A percentile compares a stretch with the other conserved stretches of the same genome.
Evolutionary conservation across 2,888 invertebrate genomes (phyloP).

Genomic region (Alcis repandata): DNA sequence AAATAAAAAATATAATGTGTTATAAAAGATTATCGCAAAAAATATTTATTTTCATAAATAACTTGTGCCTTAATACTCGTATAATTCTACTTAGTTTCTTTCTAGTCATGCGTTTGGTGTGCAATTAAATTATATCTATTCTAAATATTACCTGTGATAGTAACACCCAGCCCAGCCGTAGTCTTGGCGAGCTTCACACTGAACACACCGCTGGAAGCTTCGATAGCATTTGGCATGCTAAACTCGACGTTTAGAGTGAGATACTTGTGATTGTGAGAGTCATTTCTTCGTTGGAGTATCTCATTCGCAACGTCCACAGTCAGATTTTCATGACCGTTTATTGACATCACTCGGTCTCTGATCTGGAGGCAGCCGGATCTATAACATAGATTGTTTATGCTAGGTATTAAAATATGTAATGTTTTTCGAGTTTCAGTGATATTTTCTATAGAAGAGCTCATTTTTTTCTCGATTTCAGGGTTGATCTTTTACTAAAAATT

Average conservation of each 20-base stretch:
- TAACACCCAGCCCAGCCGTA: constrained; percentile 94
- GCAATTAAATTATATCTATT: neutral
- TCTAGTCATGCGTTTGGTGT: neutral
- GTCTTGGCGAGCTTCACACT: constrained; percentile 94
- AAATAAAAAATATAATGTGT: too few species aligned
- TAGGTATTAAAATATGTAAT: too few species aligned
- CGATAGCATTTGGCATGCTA: constrained; percentile 96
- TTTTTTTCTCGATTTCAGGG: too few species aligned
- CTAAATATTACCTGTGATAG: constrained; percentile 89
- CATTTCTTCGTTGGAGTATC: constrained; percentile 85
- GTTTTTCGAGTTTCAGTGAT: too few species aligned
- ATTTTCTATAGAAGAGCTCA: too few species aligned
- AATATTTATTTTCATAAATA: too few species aligned
- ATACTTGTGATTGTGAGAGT: constrained; percentile 87
- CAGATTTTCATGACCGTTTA: constrained; percentile 92
- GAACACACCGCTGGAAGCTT: constrained; percentile 96
- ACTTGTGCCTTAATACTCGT: too few species aligned
- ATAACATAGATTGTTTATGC: constrained; percentile 13
- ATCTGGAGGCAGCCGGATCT: constrained; percentile 92
- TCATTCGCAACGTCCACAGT: constrained; percentile 88
- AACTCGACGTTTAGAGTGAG: constrained; percentile 94
- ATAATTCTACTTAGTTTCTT: too few species aligned
- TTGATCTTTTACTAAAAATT: too few species aligned
- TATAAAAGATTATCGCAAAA: too few species aligned
- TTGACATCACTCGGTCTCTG: constrained; percentile 94